Evolutionary conservation across 2,888 invertebrate species (phyloP).

Genomic region (Stramonita haemastoma): DNA sequence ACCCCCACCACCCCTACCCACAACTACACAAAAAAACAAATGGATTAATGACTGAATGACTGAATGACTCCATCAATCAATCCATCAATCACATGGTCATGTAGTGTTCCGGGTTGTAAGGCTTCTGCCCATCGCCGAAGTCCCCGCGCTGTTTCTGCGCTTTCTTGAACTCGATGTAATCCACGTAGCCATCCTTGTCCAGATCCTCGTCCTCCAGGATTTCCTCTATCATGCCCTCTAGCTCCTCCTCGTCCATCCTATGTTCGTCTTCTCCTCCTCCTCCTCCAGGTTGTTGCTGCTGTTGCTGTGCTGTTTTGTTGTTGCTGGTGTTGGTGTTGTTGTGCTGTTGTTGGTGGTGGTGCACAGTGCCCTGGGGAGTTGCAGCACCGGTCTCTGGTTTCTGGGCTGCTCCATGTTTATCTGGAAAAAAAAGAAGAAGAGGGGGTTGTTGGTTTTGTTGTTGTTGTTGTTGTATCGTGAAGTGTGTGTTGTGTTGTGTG

Average conservation of each 20-base stretch:
- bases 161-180: constrained; percentile 69
- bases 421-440: too few species aligned
- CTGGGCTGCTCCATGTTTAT: too few species aligned
- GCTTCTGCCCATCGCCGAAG: constrained; percentile 48
- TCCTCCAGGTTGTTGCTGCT: neutral
- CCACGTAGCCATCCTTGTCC: constrained; percentile 69
- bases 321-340: too few species aligned
- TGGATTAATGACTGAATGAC: neutral
- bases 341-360: too few species aligned
- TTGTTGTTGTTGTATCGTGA: too few species aligned
- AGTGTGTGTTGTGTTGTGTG: too few species aligned
- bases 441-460: too few species aligned
- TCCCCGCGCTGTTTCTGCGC: constrained; percentile 55
- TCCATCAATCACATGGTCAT: neutral
- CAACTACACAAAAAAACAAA: neutral
- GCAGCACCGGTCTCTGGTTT: too few species aligned
- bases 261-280: neutral
- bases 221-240: constrained; percentile 59
- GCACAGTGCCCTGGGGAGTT: neutral
- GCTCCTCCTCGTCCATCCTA: constrained; percentile 48
- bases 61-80: neutral
- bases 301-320: too few species aligned
- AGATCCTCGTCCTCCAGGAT: constrained; percentile 68
- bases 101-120: constrained; percentile 24
- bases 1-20: too few species aligned